Base-by-base conservation (phyloP, 1,140 invertebrate species). In the Phymastichus coffea region DNA sequence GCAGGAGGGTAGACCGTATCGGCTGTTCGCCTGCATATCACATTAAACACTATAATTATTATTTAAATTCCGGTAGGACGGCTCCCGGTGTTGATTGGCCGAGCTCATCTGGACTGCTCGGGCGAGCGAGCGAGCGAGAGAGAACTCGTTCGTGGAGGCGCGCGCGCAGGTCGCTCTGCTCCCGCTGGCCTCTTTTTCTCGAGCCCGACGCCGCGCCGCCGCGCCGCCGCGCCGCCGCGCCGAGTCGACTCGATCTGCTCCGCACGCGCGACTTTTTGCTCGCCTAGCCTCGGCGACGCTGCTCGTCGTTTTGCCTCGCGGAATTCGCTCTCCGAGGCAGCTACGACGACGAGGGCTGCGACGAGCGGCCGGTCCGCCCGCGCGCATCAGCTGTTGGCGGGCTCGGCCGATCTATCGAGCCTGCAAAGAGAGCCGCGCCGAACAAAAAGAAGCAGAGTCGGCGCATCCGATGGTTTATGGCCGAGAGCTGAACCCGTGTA, bases 1-100 rank as follows among this genome's bases (percentile, higher is more conserved):
- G 40, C 25, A 33, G 15, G 22, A 41, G 57, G 59, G 25, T 28
- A 46, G 55, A 33, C 52, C 56, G 59, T 66, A n/a, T n/a, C n/a
- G n/a, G n/a, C 64, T 58, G n/a, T 57, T 57, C 63, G 57, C 68
- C 66, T 62, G 72, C 68, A 68, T 78, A 78, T 78, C 73, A 77
- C 78, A 80, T 79, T 79, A 80, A 80, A 79, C 73, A 80, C 76
- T 80, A 79, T 80, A 80, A 80, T 78, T 77, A 79, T 79, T 79
- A 79, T 80, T 80, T 77, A 80, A 80, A 80, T 80, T 80, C 76
- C 74, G 77, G 76, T 76, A 77, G 74, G 75, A 78, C 78, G 72
- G 76, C 78, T 80, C 75, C 78, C 71, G 76, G 78, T 80, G 71
- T 80, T 80, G 75, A 68, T 66, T 66, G 30, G 10, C n/a, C 59